Evolutionary conservation across 2,888 invertebrate species (phyloP), one percentile per base, ranked within the genome.

Genomic region (Dichetophora obliterata): DNA sequence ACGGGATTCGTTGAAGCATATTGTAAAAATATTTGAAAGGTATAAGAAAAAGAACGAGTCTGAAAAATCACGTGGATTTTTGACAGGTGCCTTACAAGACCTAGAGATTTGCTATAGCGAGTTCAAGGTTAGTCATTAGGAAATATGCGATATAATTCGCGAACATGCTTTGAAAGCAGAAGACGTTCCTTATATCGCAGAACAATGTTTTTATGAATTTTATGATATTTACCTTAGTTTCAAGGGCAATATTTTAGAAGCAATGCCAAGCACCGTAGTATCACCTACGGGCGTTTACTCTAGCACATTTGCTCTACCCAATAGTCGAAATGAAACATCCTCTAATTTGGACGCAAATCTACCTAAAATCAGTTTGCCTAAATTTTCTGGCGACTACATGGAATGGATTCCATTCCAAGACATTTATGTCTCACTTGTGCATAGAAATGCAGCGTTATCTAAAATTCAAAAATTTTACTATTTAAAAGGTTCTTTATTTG

Each of bases 301-400:
- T 3, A 34, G 34, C 65, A 63, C 37, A 5, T 65, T 65, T 34
- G 65, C 8, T 34, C 27, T 14, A 16, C 63, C 63, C 1, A 14
- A 34, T 63, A 31, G 63, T n/a, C 63, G 31, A 16, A 34, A 9
- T 27, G 63, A 63, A n/a, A 63, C 31, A 16, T 63, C 63, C 34
- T 0, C n/a, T n/a, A 63, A 31, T 14, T 31, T 31, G 19, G 71
- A 71, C 5, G 16, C 71, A 4, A 71, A 71, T n/a, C n/a, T 75
- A 3, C 74, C 74, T 34, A 75, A 65, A 75, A 75, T 74, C 31
- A 48, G 52, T 27, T 43, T 74, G 48, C 74, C 74, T 22, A 74
- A n/a, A n/a, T n/a, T 74, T 50, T 74, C 66, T 16, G 52, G 54
- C 9, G 54, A 74, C 19, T 52, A 74, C 65, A 63, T 50, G 54